These are phyloP conservation scores for Gavia stellata DNA, from an alignment of 2,113 vertebrate genomes.

Conservation along the genomic window DNA sequence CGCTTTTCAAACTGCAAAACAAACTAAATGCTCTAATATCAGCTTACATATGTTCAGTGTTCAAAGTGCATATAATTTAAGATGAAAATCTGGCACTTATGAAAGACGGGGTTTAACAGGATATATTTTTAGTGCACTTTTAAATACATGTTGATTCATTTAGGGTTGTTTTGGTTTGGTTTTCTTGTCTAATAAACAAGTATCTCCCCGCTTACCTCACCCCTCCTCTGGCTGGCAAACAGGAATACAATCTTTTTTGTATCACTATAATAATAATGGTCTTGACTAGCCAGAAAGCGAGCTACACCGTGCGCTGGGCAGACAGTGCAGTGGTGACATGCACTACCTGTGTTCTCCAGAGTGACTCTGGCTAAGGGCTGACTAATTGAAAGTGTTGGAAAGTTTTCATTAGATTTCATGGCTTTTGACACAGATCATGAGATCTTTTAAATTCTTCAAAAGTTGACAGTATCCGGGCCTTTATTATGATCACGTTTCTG, in stretches of 20 bases:
- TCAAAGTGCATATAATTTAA: constrained; percentile 4
- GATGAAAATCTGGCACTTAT: neutral
- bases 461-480: neutral
- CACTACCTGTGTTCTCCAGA: neutral
- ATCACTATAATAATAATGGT: neutral
- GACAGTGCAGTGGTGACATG: neutral
- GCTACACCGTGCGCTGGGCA: neutral
- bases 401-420: neutral
- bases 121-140: constrained; percentile 49
- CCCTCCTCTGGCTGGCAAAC: neutral
- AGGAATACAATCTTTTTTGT: neutral
- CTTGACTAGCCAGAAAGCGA: neutral
- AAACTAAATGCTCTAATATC: neutral
- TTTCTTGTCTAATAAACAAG: constrained; percentile 36
- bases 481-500: neutral
- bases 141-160: constrained; percentile 2
- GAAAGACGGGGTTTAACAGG: neutral
- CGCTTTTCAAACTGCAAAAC: constrained; percentile 20
- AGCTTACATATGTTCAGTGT: constrained; percentile 23
- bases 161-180: constrained; percentile 11
- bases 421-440: neutral
- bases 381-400: neutral
- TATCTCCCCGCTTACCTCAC: neutral
- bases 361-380: neutral
- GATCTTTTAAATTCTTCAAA: neutral